Conservation (phyloP, 1,140 invertebrate species). For the Tribolium castaneum region DNA sequence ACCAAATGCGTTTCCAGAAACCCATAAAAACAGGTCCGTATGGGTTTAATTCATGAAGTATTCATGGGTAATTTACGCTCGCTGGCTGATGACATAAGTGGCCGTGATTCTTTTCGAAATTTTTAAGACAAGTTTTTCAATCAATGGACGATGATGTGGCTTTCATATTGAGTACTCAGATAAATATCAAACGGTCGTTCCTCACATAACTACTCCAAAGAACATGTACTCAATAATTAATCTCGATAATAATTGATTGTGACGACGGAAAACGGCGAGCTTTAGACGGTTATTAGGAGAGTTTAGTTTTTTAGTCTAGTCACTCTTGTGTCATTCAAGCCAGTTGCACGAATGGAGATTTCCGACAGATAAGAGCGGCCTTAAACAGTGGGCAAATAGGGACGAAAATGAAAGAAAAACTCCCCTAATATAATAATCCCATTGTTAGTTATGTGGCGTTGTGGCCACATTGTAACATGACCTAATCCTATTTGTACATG, state of each 20-base stretch:
- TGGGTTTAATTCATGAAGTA: conserved; percentile 9
- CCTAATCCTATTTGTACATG: conserved; percentile 58
- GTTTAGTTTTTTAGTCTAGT: background rate
- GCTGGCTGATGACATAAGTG: conserved; percentile 20
- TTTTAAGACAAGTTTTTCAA: conserved; percentile 24
- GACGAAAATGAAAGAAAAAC: conserved; percentile 35
- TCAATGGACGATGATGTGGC: conserved; percentile 18
- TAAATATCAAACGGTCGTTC: conserved; percentile 2
- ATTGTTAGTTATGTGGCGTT: conserved; percentile 54
- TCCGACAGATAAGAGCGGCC: background rate
- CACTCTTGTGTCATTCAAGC: background rate
- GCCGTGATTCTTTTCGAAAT: background rate
- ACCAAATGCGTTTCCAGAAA: conserved; percentile 21
- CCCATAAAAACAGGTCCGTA: background rate
- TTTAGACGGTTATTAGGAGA: background rate
- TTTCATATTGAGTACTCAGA: background rate
- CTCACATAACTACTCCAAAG: background rate
- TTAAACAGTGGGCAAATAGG: conserved; percentile 8
- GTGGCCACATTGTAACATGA: conserved; percentile 58
- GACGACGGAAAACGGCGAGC: background rate
- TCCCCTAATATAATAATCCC: conserved; percentile 54
- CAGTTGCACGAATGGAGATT: background rate
- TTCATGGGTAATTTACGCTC: conserved; percentile 6
- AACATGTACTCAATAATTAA: conserved; percentile 20
- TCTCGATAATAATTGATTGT: background rate